Percentiles rank a stretch among this genome's conserved stretches.
Conservation (phyloP, 2,888 invertebrate genomes). For the Melinaea marsaeus region DNA sequence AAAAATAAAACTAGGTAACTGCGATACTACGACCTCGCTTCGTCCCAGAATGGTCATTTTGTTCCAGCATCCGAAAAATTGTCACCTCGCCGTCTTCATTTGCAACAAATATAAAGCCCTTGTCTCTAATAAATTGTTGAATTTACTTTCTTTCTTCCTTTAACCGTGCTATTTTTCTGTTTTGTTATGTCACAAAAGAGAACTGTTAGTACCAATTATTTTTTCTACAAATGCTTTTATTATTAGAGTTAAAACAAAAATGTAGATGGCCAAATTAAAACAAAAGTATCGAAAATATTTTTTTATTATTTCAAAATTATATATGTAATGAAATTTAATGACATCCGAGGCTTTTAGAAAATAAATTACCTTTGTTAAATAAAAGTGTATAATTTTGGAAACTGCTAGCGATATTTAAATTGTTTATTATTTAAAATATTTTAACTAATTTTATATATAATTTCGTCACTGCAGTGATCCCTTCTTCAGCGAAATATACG, state of each 20-base stretch:
- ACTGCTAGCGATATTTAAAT: too few species aligned
- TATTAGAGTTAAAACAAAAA: too few species aligned
- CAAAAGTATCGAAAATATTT: too few species aligned
- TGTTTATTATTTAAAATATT: too few species aligned
- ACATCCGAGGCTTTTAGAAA: too few species aligned
- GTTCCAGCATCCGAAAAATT: slow-evolving; percentile 65
- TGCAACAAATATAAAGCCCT: slow-evolving; percentile 71
- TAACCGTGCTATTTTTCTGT: slow-evolving; percentile 69
- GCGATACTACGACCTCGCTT: slow-evolving; percentile 39
- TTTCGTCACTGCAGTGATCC: neutral
- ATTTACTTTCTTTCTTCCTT: slow-evolving; percentile 65
- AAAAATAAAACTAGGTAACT: slow-evolving; percentile 53
- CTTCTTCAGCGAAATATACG: neutral
- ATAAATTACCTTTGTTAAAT: too few species aligned
- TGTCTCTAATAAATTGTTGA: slow-evolving; percentile 70
- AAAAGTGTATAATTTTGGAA: too few species aligned
- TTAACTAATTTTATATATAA: too few species aligned
- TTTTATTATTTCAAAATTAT: too few species aligned
- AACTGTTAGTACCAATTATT: slow-evolving; percentile 62
- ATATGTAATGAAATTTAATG: too few species aligned
- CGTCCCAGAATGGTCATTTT: slow-evolving; percentile 65
- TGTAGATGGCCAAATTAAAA: too few species aligned
- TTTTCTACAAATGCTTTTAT: slow-evolving; percentile 42
- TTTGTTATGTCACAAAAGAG: slow-evolving; percentile 64
- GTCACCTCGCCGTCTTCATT: slow-evolving; percentile 75